Base-by-base conservation (phyloP, 2,113 vertebrate species). In the Melanotaenia duboulayi region DNA sequence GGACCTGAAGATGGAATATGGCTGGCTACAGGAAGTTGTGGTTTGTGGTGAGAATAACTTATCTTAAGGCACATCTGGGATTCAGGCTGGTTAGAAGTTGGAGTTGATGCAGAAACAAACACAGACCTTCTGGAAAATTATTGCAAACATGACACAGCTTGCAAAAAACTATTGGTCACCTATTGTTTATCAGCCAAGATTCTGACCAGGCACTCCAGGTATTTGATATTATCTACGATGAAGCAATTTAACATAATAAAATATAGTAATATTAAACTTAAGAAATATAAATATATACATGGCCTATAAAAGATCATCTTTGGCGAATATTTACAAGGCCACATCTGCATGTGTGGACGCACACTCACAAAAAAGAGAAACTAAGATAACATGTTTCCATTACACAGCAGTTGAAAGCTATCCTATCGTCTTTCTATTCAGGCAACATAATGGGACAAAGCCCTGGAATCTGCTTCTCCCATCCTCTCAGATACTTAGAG, bases 391-490 rank as follows among this genome's bases (percentile, higher is more conserved):
- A 13, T 71, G 62, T 89, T 84, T 78, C 84, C 70, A 71, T 78
- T 78, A 78, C 69, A 40, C 65, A 12, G 71, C 59, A 81, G 67
- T 71, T 81, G 80, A 84, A 85, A 87, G 75, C 57, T 71, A 82
- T 75, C 80, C 76, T 61, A 79, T 90, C 90, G 52, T 84, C 72
- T 83, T 85, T 87, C 82, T 80, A 79, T 81, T 85, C 40, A 65
- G 70, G 59, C 54, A 63, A 71, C 67, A 83, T 67, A 79, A 80
- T 73, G 71, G 74, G 80, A 91, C 78, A 82, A 85, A 86, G 82
- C 54, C 63, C 74, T 81, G 73, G 77, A 84, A 81, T 88, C 80
- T 62, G 78, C 73, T 77, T 60, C 61, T 58, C 78, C 42, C 68
- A 17, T 39, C 75, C 63, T 72, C 80, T 80, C 56, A 59, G 39